Evolutionary conservation across 2,888 invertebrate genomes (phyloP).

Genomic region (Lysandra coridon): DNA sequence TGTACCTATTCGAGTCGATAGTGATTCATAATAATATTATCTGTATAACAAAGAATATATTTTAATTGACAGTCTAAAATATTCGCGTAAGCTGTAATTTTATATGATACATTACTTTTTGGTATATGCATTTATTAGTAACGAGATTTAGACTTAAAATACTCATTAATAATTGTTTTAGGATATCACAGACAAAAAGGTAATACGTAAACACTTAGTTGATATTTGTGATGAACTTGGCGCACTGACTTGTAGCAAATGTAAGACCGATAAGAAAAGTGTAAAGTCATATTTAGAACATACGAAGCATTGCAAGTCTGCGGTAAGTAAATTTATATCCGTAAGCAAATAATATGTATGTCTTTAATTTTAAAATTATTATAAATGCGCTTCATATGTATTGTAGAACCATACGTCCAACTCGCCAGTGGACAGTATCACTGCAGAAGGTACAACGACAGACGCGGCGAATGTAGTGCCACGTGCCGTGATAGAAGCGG

Average conservation of each 20-base stretch:
- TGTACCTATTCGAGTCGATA: no score
- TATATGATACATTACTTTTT: no score
- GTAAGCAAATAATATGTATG: not conserved
- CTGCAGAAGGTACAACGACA: not conserved
- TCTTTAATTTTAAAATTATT: not conserved
- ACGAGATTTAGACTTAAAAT: no score
- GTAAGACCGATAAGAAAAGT: conserved; percentile 42
- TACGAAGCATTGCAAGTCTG: conserved; percentile 38
- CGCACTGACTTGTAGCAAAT: conserved; percentile 43
- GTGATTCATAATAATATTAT: no score
- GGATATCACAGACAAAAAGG: conserved; percentile 47
- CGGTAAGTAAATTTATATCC: conserved; percentile 34
- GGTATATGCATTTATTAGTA: no score
- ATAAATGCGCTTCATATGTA: not conserved
- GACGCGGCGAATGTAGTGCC: not conserved
- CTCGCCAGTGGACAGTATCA: not conserved
- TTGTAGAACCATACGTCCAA: not conserved
- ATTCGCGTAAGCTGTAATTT: no score
- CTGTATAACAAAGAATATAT: no score
- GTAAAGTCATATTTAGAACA: conserved; percentile 43
- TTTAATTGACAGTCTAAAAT: no score
- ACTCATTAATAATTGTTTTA: conserved; percentile 38
- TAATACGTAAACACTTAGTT: conserved; percentile 39
- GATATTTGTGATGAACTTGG: conserved; percentile 39
- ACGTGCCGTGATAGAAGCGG: no score